Percentiles rank a stretch among this genome's conserved stretches.
phyloP scores from a whole-genome alignment of 2,113 vertebrate species.

The Rhodinocichla rosea region DNA sequence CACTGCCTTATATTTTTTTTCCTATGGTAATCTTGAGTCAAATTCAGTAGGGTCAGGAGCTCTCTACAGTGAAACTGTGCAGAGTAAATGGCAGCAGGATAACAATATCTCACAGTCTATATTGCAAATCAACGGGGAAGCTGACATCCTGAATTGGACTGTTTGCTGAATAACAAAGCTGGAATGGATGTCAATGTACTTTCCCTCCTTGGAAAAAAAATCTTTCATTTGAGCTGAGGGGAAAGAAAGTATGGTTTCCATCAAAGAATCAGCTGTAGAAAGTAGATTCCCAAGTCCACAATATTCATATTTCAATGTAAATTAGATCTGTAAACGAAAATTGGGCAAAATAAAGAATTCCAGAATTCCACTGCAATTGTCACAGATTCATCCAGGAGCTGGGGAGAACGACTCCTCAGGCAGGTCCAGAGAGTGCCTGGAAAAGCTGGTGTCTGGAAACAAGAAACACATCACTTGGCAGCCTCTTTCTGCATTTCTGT shows the following conservation, averaged over 20 bases:
- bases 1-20: not conserved
- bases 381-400: not conserved
- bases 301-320: fast-evolving
- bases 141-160: not conserved
- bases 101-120: not conserved
- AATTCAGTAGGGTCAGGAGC: not conserved
- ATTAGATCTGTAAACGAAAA: not conserved
- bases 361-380: not conserved
- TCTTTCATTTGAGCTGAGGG: not conserved
- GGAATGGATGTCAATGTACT: not conserved
- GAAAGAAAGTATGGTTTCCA: not conserved
- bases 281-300: not conserved
- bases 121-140: not conserved
- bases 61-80: not conserved
- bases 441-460: not conserved
- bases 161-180: not conserved
- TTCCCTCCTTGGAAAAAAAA: not conserved
- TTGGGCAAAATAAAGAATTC: not conserved
- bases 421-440: not conserved
- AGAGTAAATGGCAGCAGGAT: not conserved
- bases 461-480: not conserved
- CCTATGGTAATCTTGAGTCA: not conserved
- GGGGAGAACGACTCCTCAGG: not conserved
- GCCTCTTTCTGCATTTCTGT: not conserved
- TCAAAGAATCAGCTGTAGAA: not conserved